phyloP scores from a whole-genome alignment of 2,888 invertebrate genomes.

The Danaus chrysippus region DNA sequence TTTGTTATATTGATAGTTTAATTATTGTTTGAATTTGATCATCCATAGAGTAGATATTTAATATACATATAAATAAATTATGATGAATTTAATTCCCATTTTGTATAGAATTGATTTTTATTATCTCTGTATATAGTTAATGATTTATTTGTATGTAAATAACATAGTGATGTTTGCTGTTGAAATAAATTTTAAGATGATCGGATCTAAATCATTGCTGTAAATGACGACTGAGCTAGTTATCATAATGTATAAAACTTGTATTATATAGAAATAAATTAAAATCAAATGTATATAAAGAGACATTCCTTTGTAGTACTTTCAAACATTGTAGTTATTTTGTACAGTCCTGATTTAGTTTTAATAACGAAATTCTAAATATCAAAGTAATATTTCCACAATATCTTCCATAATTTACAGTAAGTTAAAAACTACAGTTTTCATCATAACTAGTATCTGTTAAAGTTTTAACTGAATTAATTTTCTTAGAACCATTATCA shows the following conservation, averaged over 20 bases:
- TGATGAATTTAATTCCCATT: neutral
- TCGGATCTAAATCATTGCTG: constrained; percentile 8
- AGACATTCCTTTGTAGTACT: constrained; percentile 69
- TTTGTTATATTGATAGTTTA: neutral
- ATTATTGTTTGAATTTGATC: neutral
- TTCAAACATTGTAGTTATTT: constrained; percentile 43
- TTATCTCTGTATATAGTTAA: neutral
- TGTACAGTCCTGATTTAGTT: constrained; percentile 12
- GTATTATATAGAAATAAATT: constrained; percentile 22
- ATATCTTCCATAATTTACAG: no score
- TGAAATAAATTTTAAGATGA: constrained; percentile 8
- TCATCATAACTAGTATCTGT: neutral
- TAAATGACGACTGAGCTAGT: constrained; percentile 1
- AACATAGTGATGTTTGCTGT: neutral
- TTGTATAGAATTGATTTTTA: neutral
- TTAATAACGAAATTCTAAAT: neutral
- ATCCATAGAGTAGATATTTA: neutral
- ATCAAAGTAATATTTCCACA: neutral
- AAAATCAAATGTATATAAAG: constrained; percentile 49
- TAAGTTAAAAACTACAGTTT: no score
- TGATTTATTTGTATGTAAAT: constrained; percentile 6
- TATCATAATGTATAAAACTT: constrained; percentile 9
- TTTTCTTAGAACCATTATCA: constrained; percentile 19
- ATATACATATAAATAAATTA: neutral
- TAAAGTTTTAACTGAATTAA: neutral